Conservation (phyloP, 2,888 invertebrate species). For the Acanthoscelides obtectus region DNA sequence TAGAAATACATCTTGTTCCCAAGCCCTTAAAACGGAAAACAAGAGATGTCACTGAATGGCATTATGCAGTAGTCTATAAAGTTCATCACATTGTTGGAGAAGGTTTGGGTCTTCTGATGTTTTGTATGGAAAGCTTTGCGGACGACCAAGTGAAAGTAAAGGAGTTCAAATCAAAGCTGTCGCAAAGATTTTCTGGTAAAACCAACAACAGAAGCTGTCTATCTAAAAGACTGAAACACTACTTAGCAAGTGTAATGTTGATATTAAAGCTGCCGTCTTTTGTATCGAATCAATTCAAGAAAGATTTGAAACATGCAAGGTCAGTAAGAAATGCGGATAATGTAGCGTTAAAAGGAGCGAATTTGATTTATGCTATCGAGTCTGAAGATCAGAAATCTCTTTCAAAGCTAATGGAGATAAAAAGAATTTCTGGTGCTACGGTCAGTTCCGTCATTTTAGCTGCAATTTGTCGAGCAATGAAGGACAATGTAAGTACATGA, state of each 20-base stretch:
- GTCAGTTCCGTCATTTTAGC: neutral
- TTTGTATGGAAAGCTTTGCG: neutral
- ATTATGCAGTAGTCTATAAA: neutral
- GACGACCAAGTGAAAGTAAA: neutral
- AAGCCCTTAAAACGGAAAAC: neutral
- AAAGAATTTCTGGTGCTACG: neutral
- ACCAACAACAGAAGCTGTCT: neutral
- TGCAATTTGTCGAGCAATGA: neutral
- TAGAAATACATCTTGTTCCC: neutral
- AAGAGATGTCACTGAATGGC: neutral
- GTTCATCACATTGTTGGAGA: neutral
- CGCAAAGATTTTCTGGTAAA: neutral
- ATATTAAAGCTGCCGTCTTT: neutral
- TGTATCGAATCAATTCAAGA: neutral
- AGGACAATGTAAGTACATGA: neutral
- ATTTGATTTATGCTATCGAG: neutral
- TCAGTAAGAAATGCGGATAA: neutral
- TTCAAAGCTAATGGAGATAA: neutral
- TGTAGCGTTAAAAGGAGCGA: neutral
- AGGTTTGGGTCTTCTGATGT: neutral
- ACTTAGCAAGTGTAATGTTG: neutral
- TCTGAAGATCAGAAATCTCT: neutral
- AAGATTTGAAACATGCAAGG: neutral
- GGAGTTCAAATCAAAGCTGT: neutral
- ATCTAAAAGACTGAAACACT: neutral